These are phyloP conservation scores for Dugesia japonica DNA, from an alignment of 2,888 invertebrate species.

Conservation along the genomic window DNA sequence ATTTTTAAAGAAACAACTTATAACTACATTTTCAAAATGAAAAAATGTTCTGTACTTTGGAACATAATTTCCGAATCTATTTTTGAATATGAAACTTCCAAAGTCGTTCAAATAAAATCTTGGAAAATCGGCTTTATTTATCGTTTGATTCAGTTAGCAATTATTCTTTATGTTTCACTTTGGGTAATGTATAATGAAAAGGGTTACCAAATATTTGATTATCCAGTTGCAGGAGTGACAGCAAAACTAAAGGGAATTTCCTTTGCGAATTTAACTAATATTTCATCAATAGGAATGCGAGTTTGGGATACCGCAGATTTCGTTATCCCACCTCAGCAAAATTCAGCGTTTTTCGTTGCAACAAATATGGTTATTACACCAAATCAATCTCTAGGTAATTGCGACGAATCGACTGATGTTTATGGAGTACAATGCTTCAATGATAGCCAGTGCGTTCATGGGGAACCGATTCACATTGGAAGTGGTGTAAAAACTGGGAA, in stretches of 20 bases:
- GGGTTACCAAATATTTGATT: conserved; percentile 50
- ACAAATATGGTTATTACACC: conserved; percentile 34
- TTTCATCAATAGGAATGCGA: conserved; percentile 29
- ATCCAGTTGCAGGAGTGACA: conserved; percentile 48
- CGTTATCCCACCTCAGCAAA: conserved; percentile 35
- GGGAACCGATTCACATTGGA: neutral
- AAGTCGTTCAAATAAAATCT: conserved; percentile 49
- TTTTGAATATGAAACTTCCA: conserved; percentile 48
- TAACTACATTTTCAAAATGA: neutral
- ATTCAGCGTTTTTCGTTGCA: conserved; percentile 35
- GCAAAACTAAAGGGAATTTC: conserved; percentile 50
- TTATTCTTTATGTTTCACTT: conserved; percentile 49
- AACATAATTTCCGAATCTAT: neutral
- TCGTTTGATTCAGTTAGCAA: conserved; percentile 46
- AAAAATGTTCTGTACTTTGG: neutral
- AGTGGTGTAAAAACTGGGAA: conserved; percentile 29
- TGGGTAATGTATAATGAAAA: conserved; percentile 50
- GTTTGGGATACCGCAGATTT: conserved; percentile 35
- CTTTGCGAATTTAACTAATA: conserved; percentile 32
- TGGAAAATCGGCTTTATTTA: conserved; percentile 49
- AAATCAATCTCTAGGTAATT: conserved; percentile 33
- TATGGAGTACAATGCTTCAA: neutral
- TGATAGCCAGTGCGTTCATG: conserved; percentile 29
- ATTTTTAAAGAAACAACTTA: too few relatives aligned
- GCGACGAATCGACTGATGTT: conserved; percentile 20